Conservation (phyloP, 2,888 invertebrate species). For the Temnothorax ravouxi region DNA sequence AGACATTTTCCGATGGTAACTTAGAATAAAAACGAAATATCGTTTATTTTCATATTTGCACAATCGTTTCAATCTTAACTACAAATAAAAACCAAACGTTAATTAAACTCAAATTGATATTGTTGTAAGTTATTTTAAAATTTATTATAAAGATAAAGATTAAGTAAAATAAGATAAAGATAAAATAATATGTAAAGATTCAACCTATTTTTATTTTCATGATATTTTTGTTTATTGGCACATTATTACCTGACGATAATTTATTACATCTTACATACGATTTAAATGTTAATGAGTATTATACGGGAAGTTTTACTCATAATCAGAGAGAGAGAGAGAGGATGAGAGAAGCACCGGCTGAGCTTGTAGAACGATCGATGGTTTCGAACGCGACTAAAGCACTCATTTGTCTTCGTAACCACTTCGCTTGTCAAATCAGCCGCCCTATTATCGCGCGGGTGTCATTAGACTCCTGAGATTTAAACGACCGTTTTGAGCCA, state of each 20-base stretch:
- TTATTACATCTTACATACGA: constrained; percentile 72
- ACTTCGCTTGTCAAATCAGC: constrained; percentile 80
- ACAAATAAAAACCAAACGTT: background rate
- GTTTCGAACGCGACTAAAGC: constrained; percentile 64
- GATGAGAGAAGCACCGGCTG: constrained; percentile 33
- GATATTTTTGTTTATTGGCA: constrained; percentile 34
- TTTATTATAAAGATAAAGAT: background rate
- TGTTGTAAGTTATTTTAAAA: background rate
- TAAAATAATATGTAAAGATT: background rate
- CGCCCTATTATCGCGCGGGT: constrained; percentile 72
- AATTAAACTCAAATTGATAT: background rate
- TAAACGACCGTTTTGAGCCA: constrained; percentile 72
- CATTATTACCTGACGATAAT: constrained; percentile 65
- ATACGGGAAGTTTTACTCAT: constrained; percentile 68
- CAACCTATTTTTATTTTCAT: constrained; percentile 64
- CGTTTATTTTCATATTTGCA: background rate
- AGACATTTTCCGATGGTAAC: background rate
- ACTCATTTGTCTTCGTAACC: constrained; percentile 80
- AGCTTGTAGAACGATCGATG: constrained; percentile 70
- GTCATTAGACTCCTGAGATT: constrained; percentile 73
- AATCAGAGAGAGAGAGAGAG: constrained; percentile 68
- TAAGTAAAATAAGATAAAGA: background rate
- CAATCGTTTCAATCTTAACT: background rate
- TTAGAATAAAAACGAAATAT: constrained; percentile 22
- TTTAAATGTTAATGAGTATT: constrained; percentile 76